phyloP scores from a whole-genome alignment of 2,797 vertebrate genomes.

The Setipinna tenuifilis region DNA sequence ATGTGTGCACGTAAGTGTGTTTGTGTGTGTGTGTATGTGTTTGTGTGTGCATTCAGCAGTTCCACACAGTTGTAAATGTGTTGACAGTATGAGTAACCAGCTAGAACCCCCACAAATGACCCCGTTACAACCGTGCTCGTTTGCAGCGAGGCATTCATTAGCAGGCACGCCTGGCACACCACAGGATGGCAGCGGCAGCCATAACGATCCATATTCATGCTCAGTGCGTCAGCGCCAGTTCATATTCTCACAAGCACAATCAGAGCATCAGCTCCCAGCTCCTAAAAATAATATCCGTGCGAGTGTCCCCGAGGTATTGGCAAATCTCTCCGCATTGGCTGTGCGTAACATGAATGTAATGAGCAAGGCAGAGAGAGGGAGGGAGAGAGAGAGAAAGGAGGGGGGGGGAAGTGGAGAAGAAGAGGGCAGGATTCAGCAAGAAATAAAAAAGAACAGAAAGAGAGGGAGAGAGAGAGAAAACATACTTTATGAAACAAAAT shows the following conservation, averaged over 20 bases:
- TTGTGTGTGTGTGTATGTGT: no score
- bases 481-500: not conserved
- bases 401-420: not conserved
- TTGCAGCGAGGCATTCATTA: not conserved
- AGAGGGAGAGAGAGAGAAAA: not conserved
- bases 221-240: not conserved
- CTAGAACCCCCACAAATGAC: not conserved
- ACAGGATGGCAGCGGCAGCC: not conserved
- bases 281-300: not conserved
- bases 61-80: not conserved
- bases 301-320: not conserved
- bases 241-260: not conserved
- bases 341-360: not conserved
- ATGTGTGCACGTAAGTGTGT: no score
- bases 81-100: not conserved
- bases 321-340: not conserved
- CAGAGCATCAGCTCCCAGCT: not conserved
- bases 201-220: not conserved
- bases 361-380: not conserved
- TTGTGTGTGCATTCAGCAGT: no score
- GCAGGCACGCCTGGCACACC: not conserved
- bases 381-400: not conserved
- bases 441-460: not conserved
- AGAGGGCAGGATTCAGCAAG: not conserved
- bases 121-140: not conserved